Conservation (phyloP, 2,797 vertebrate genomes). For the Gallirallus australis region DNA sequence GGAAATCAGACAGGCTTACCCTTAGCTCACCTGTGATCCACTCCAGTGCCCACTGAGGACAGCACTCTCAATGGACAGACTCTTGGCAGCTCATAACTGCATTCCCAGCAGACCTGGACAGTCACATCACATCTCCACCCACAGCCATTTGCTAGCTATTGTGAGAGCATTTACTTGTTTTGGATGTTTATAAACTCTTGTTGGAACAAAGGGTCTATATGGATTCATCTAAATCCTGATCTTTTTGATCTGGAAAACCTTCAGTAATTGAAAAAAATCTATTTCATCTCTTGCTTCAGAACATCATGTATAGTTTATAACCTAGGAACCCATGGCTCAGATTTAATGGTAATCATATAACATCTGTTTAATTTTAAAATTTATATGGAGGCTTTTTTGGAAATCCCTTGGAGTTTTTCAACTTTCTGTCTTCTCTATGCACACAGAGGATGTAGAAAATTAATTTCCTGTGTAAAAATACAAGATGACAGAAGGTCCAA, state of each 20-base stretch:
- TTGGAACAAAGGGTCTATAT: constrained; percentile 45
- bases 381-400: constrained; percentile 80
- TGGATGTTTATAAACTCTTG: constrained; percentile 54
- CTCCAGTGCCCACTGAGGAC: neutral
- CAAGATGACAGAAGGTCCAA: constrained; percentile 82
- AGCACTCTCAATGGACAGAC: neutral
- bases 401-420: constrained; percentile 81
- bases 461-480: constrained; percentile 88
- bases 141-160: neutral
- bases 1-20: neutral
- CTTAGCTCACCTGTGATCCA: neutral
- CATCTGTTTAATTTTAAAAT: constrained; percentile 89
- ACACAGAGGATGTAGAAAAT: constrained; percentile 80
- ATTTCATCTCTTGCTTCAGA: constrained; percentile 76
- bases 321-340: constrained; percentile 75
- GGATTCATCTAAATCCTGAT: constrained; percentile 71
- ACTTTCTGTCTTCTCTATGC: constrained; percentile 75
- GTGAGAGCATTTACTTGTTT: constrained; percentile 52
- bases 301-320: constrained; percentile 77
- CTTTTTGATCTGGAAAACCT: constrained; percentile 75
- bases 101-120: neutral
- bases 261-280: constrained; percentile 72
- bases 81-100: neutral
- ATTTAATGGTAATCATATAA: constrained; percentile 84
- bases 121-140: neutral